phyloP scores from a whole-genome alignment of 2,113 vertebrate species.

The Pterocles burchelli region DNA sequence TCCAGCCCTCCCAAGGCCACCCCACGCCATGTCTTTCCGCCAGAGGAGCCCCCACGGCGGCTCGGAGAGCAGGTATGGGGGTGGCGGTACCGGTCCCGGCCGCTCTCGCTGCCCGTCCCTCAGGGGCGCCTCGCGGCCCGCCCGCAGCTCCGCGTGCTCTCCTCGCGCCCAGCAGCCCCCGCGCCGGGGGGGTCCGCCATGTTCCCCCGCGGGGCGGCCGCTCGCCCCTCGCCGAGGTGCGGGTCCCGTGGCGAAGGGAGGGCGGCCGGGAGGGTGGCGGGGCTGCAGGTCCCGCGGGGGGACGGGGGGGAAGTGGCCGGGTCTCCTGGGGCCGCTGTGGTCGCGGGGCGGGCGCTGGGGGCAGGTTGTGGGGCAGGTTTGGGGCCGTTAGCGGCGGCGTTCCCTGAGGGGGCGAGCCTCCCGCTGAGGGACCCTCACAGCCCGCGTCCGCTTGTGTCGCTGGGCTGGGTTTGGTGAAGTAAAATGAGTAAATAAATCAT shows the following conservation, averaged over 20 bases:
- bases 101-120: background rate
- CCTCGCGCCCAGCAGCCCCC: background rate
- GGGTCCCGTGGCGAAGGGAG: no score
- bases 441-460: fast-evolving
- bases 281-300: no score
- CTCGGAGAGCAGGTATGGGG: background rate
- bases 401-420: no score
- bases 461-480: fast-evolving
- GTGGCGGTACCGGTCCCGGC: no score
- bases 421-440: fast-evolving
- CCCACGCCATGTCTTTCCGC: constrained; percentile 46
- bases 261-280: background rate
- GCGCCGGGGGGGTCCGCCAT: background rate
- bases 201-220: background rate
- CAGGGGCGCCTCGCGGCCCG: background rate
- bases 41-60: constrained; percentile 41
- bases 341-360: background rate
- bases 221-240: background rate
- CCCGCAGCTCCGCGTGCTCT: background rate
- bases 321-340: fast-evolving
- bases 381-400: fast-evolving
- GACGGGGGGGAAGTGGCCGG: fast-evolving
- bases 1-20: background rate
- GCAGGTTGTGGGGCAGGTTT: fast-evolving
- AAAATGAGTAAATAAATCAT: fast-evolving